These are phyloP conservation scores for Unio pictorum DNA, from an alignment of 2,888 invertebrate genomes.

Conservation along the genomic window DNA sequence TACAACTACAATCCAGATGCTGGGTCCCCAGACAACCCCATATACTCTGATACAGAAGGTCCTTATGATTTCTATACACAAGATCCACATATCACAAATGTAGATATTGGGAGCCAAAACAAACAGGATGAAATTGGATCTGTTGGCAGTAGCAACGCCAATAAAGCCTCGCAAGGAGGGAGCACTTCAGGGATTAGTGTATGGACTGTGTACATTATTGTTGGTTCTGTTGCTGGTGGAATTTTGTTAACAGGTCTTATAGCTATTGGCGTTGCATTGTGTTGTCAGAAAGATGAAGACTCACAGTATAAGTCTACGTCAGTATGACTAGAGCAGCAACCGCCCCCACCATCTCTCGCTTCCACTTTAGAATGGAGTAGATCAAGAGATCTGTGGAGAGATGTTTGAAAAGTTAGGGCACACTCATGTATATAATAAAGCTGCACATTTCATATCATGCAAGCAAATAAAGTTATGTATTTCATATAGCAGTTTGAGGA, in stretches of 20 bases:
- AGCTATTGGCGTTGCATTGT: slow-evolving; percentile 59
- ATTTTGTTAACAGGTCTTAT: slow-evolving; percentile 58
- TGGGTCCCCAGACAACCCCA: neutral
- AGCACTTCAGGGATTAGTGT: slow-evolving; percentile 39
- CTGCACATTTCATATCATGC: too few species aligned
- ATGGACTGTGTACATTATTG: slow-evolving; percentile 63
- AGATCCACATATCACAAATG: slow-evolving; percentile 1
- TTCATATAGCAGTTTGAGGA: too few species aligned
- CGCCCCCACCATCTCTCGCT: too few species aligned
- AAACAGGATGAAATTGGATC: slow-evolving; percentile 5
- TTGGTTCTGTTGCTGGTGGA: slow-evolving; percentile 60
- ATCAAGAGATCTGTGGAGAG: too few species aligned
- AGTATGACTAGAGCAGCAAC: slow-evolving; percentile 39
- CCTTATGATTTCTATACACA: neutral
- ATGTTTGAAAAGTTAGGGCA: too few species aligned
- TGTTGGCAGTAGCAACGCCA: neutral
- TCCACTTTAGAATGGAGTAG: too few species aligned
- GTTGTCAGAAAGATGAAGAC: slow-evolving; percentile 53
- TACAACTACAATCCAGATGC: neutral
- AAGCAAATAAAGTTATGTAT: too few species aligned
- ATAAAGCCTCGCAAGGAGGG: neutral
- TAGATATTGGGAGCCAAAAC: slow-evolving; percentile 8
- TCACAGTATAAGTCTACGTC: slow-evolving; percentile 60
- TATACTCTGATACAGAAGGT: neutral
- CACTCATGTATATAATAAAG: too few species aligned